Conservation (phyloP, 2,113 vertebrate genomes). For the Strigops habroptila region DNA sequence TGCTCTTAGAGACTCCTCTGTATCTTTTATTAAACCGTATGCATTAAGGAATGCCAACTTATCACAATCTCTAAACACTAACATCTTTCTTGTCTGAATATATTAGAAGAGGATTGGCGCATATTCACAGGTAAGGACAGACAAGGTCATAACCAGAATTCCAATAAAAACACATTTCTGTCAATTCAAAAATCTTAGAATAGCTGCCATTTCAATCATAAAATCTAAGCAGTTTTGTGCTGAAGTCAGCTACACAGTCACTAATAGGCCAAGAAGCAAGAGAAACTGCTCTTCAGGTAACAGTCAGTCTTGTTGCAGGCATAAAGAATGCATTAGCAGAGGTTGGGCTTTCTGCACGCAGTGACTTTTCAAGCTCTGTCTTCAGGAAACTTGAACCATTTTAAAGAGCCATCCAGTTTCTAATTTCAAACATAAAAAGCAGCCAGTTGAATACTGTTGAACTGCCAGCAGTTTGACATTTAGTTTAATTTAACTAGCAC, state of each 20-base stretch:
- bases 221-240: not conserved
- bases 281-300: not conserved
- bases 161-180: not conserved
- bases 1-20: not conserved
- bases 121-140: not conserved
- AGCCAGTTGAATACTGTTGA: not conserved
- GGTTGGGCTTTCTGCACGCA: not conserved
- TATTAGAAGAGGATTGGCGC: not conserved
- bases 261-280: not conserved
- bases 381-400: constrained; percentile 15
- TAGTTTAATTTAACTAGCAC: not conserved
- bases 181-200: not conserved
- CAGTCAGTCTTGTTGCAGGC: not conserved
- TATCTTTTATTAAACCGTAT: not conserved
- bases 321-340: not conserved
- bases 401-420: not conserved
- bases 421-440: constrained; percentile 26
- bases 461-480: constrained; percentile 2
- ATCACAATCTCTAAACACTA: not conserved
- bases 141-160: not conserved
- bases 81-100: not conserved
- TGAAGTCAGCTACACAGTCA: not conserved
- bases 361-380: constrained; percentile 1
- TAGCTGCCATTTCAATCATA: not conserved
- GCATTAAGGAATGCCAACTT: not conserved